Percentiles rank a stretch among this genome's conserved stretches.
Evolutionary conservation across 2,888 invertebrate genomes (phyloP).

Genomic region (Drosophila quasianomalipes): DNA sequence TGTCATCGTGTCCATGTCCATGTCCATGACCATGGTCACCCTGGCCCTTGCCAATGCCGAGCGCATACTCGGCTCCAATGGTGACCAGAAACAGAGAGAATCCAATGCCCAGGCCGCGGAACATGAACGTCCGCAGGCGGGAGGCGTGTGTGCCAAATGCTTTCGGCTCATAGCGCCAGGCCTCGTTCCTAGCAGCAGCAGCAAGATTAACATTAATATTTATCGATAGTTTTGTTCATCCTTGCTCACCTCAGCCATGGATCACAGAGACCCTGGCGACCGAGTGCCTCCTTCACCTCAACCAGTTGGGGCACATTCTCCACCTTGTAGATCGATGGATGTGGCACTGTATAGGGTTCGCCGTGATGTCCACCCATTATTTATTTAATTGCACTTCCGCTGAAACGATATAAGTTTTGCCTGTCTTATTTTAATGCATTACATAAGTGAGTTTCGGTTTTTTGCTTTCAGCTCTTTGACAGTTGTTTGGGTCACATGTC

Average conservation of each 20-base stretch:
- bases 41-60: conserved; percentile 83
- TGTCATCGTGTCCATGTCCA: conserved; percentile 39
- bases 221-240: not conserved
- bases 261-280: conserved; percentile 90
- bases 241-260: conserved; percentile 92
- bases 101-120: conserved; percentile 89
- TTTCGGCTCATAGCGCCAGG: conserved; percentile 91
- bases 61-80: conserved; percentile 85
- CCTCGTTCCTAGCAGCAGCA: conserved; percentile 89
- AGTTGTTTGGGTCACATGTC: not conserved
- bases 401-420: conserved; percentile 18
- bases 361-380: conserved; percentile 87
- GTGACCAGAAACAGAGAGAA: conserved; percentile 87
- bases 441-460: conserved; percentile 61
- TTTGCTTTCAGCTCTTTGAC: not conserved
- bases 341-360: conserved; percentile 89
- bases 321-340: conserved; percentile 90
- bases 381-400: not conserved
- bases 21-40: conserved; percentile 84
- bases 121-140: conserved; percentile 86
- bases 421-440: conserved; percentile 14
- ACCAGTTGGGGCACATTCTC: conserved; percentile 89
- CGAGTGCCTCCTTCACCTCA: conserved; percentile 88
- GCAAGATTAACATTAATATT: not conserved
- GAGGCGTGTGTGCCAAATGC: conserved; percentile 87